Evolutionary conservation across 2,113 vertebrate species (phyloP), one percentile per base, ranked within the genome.

Genomic region (Neoarius graeffei): DNA sequence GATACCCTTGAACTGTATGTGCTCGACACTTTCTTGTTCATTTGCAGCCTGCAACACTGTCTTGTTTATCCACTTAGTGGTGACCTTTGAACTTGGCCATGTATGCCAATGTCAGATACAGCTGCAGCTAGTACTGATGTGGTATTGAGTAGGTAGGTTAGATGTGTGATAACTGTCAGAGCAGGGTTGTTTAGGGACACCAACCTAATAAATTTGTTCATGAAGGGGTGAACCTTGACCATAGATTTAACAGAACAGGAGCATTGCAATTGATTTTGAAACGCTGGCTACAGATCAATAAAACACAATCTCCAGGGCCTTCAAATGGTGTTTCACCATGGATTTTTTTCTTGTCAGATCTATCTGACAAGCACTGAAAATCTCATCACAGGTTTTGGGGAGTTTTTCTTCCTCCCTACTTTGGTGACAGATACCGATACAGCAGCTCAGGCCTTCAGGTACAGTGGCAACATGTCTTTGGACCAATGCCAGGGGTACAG

Each of bases 261-360:
- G 66, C 69, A 60, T 15, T 81, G 71, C 54, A 82, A 90, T 87
- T 81, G 85, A 90, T 87, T 87, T 62, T 27, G 48, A 79, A 80
- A 86, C 80, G 62, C 54, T 64, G 54, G 85, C 67, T 85, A 79
- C 84, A 77, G 66, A 90, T 89, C 89, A 86, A 89, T 91, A 91
- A 85, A 89, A 74, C 84, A 85, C 88, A 85, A 67, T 88, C 84
- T 83, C 81, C 30, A 52, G 54, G 48, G 48, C 74, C 52, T 77
- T 64, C 69, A 85, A 87, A 85, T 67, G 87, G 19, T n/a, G 19
- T 88, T 81, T 81, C 19, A 54, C 57, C 60, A 81, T 71, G 20
- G 50, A 35, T 86, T 71, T 30, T 30, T 54, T 30, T 83, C 73
- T 84, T 42, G 56, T 56, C 77, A 79, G 52, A 73, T 85, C 11